Percentiles rank a stretch among this genome's conserved stretches.
Evolutionary conservation across 1,140 invertebrate species (phyloP).

Genomic region (Drosophila insularis): DNA sequence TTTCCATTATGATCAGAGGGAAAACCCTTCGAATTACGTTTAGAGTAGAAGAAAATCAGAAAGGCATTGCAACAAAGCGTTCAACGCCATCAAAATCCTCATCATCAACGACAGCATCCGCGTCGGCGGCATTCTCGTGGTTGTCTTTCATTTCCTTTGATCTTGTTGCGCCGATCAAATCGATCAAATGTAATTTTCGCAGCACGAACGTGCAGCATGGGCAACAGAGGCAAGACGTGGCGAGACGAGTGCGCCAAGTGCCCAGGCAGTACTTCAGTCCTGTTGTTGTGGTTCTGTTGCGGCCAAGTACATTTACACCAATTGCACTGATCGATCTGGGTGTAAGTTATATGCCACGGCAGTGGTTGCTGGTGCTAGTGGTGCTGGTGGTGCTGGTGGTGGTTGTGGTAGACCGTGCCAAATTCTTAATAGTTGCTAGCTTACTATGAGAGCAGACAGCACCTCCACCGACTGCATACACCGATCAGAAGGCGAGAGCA

Average conservation of each 20-base stretch:
- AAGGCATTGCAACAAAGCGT: slow-evolving; percentile 13
- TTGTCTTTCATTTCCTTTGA: slow-evolving; percentile 79
- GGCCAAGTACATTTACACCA: slow-evolving; percentile 80
- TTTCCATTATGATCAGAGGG: background rate
- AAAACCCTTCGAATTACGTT: background rate
- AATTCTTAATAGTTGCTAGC: slow-evolving; percentile 79
- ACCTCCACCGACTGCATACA: slow-evolving; percentile 5
- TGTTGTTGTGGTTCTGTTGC: slow-evolving; percentile 35
- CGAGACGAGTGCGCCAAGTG: slow-evolving; percentile 64
- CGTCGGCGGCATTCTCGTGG: slow-evolving; percentile 50
- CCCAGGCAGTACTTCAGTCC: slow-evolving; percentile 17
- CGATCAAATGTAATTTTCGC: slow-evolving; percentile 82
- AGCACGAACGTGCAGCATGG: slow-evolving; percentile 78
- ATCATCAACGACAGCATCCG: slow-evolving; percentile 38
- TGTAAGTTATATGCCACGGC: slow-evolving; percentile 77
- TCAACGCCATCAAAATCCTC: slow-evolving; percentile 32
- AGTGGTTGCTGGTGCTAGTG: background rate
- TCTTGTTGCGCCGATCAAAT: slow-evolving; percentile 82
- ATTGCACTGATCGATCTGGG: slow-evolving; percentile 81
- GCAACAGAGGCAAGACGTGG: slow-evolving; percentile 26
- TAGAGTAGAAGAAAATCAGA: background rate
- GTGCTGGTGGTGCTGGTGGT: too few species aligned
- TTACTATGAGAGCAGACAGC: slow-evolving; percentile 54
- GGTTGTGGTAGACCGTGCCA: slow-evolving; percentile 59
- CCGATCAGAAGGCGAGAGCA: background rate